phyloP scores from a whole-genome alignment of 92 coral and sea anemone species.

The Hydrozoanthus gracilis region DNA sequence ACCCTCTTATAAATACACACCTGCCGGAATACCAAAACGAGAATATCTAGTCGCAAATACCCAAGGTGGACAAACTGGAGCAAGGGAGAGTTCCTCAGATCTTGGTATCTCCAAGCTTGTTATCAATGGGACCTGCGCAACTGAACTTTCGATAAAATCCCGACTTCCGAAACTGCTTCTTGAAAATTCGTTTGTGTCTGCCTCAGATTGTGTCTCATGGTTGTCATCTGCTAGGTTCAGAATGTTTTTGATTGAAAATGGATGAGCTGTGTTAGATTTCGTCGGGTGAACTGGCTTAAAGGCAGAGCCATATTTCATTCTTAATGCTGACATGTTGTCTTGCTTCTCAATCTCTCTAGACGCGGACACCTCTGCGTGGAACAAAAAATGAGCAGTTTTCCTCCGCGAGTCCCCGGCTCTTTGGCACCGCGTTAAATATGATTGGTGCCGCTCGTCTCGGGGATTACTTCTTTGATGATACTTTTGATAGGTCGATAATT shows the following conservation, averaged over 20 bases:
- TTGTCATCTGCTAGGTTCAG: conserved; percentile 37
- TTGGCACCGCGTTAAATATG: conserved; percentile 49
- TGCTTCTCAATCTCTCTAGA: not conserved
- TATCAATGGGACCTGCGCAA: not conserved
- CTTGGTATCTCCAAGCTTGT: conserved; percentile 8
- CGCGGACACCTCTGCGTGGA: not conserved
- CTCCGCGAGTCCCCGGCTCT: conserved; percentile 38
- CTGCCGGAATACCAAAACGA: conserved; percentile 42
- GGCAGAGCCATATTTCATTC: conserved; percentile 45
- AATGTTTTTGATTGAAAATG: conserved; percentile 46
- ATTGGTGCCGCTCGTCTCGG: conserved; percentile 46
- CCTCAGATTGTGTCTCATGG: not conserved
- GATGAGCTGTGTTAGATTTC: conserved; percentile 38
- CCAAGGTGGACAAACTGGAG: conserved; percentile 40
- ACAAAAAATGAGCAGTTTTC: not conserved
- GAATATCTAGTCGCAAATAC: conserved; percentile 49
- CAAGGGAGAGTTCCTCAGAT: conserved; percentile 12
- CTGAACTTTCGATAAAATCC: not conserved
- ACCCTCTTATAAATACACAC: not conserved
- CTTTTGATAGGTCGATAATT: conserved; percentile 48
- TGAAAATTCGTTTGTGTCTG: not conserved
- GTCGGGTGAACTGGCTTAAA: conserved; percentile 38
- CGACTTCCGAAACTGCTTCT: not conserved
- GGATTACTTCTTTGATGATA: conserved; percentile 43
- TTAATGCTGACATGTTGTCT: conserved; percentile 31